Base-by-base conservation (phyloP, 2,888 invertebrate species). In the Himalopsyche kuldschensis region DNA sequence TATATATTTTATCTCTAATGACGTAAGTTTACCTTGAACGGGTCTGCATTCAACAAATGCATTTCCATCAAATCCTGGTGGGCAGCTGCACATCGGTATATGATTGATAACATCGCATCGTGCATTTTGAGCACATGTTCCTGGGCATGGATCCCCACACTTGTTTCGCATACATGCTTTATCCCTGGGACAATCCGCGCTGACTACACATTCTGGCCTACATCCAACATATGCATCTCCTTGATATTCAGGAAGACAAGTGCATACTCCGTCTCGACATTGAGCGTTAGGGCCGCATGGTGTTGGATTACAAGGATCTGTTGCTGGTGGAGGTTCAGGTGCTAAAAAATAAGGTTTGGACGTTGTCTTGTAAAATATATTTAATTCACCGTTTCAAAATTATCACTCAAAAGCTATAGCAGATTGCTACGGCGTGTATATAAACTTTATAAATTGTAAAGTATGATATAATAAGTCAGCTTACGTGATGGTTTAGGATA, bases 151-250 rank as follows among this genome's bases (percentile, higher is more conserved):
- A 89, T 96, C 94, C 6, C 91, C 88, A 88, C 96, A 96, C 90
- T 95, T 95, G 88, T 94, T 94, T 87, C 93, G 92, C 63, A 94
- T 92, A 88, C 97, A 97, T 80, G 96, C 94, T 87, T 91, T 94
- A 87, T 95, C 91, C 84, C 91, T 87, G 0, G 93, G 88, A 89
- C 96, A 96, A 87, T 96, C 96, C 79, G 93, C 93, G 88, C 95
- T 96, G 20, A 94, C 92, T 27, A 95, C 92, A 88, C 96, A 96
- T 90, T 96, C 96, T 1, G 96, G 96, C 86, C 95, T 93, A 88
- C 96, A 96, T 30, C 94, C 94, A 35, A 92, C 89, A 87, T 94
- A 94, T 47, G 96, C 95, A 90, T 96, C 95, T 75, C 96, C 96
- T 83, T 93, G 92, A 88, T 95, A 95, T 87, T 95, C 95, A n/a